Conservation (phyloP, 1,140 invertebrate genomes). For the Drosophila teissieri region DNA sequence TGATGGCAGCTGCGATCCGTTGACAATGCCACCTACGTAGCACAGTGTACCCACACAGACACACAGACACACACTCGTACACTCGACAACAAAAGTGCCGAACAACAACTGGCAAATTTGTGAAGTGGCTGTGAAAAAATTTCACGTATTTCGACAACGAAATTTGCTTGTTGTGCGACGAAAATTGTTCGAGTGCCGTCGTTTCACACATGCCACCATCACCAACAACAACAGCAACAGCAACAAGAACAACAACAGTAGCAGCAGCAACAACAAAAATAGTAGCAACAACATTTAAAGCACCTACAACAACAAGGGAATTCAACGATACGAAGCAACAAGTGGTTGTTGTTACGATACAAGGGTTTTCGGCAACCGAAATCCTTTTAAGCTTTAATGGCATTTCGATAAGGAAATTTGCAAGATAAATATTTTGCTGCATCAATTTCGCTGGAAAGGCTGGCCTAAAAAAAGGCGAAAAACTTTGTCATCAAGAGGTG, state of each 20-base stretch:
- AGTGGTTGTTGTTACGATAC: slow-evolving; percentile 29
- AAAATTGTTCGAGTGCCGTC: slow-evolving; percentile 41
- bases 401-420: slow-evolving; percentile 45
- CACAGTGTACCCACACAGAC: slow-evolving; percentile 25
- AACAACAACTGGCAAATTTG: slow-evolving; percentile 47
- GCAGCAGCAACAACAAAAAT: background rate
- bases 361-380: slow-evolving; percentile 22
- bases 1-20: slow-evolving; percentile 17
- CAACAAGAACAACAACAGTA: no score
- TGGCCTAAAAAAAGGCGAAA: slow-evolving; percentile 1
- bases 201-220: slow-evolving; percentile 36
- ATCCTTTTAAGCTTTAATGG: slow-evolving; percentile 53
- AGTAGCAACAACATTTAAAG: slow-evolving; percentile 5
- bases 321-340: slow-evolving; percentile 21
- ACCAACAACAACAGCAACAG: background rate
- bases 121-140: slow-evolving; percentile 59
- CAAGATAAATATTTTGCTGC: slow-evolving; percentile 45
- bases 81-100: slow-evolving; percentile 52
- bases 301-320: slow-evolving; percentile 22
- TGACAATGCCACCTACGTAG: slow-evolving; percentile 51
- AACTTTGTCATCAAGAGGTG: slow-evolving; percentile 47
- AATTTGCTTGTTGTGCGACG: slow-evolving; percentile 53
- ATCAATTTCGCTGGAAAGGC: slow-evolving; percentile 40
- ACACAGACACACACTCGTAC: slow-evolving; percentile 9
- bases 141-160: slow-evolving; percentile 55